These are phyloP conservation scores for Drosophila repletoides DNA, from an alignment of 1,140 invertebrate species.

Conservation along the genomic window DNA sequence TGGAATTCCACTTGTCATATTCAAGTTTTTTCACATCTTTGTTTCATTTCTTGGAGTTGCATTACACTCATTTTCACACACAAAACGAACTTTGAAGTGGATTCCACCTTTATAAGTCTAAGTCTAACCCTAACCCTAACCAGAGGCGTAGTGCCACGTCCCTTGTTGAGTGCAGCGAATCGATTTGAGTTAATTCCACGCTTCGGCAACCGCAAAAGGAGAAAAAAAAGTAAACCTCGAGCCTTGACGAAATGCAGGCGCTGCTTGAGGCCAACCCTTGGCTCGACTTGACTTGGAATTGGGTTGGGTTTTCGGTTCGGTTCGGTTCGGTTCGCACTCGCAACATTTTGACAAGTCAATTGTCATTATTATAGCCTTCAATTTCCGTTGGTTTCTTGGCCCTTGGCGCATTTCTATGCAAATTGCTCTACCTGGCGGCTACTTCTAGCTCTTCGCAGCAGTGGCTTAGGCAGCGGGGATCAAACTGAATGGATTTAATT, in stretches of 20 bases:
- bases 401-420: constrained; percentile 25
- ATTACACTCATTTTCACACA: too few relatives aligned
- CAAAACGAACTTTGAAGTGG: constrained; percentile 6
- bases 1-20: neutral
- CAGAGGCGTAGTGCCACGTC: neutral
- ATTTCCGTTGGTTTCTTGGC: constrained; percentile 23
- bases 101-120: neutral
- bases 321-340: neutral
- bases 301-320: neutral
- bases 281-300: neutral
- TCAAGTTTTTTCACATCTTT: neutral
- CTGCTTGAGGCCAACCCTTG: constrained; percentile 14
- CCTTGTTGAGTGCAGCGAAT: constrained; percentile 36
- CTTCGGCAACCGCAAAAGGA: constrained; percentile 31
- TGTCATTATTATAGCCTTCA: constrained; percentile 39
- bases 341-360: constrained; percentile 47
- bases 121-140: neutral
- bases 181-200: constrained; percentile 46
- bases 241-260: constrained; percentile 1
- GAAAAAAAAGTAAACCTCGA: neutral
- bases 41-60: too few relatives aligned
- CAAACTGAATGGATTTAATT: neutral
- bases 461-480: neutral
- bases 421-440: constrained; percentile 9
- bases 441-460: neutral